Evolutionary conservation across 2,797 vertebrate species (phyloP).

Genomic region (Sciurus carolinensis): DNA sequence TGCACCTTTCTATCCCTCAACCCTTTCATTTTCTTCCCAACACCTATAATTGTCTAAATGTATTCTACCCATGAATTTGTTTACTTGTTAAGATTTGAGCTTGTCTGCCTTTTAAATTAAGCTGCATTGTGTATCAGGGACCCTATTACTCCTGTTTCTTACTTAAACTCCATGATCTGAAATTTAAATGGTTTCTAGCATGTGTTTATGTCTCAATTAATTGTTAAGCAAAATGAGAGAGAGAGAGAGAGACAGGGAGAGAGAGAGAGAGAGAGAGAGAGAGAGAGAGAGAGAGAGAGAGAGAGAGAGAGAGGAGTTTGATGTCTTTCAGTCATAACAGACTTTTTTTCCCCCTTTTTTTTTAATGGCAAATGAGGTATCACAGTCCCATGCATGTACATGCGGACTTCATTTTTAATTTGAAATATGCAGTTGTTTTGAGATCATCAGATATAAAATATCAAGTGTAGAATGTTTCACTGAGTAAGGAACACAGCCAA

Average conservation of each 20-base stretch:
- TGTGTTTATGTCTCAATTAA: background rate
- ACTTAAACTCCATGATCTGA: background rate
- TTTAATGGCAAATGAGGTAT: background rate
- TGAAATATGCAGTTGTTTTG: background rate
- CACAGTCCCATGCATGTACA: background rate
- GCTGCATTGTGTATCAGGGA: background rate
- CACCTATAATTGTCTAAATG: background rate
- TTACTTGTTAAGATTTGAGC: background rate
- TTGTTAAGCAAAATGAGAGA: background rate
- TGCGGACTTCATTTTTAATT: background rate
- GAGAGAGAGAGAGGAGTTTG: background rate
- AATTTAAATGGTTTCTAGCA: background rate
- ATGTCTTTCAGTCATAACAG: background rate
- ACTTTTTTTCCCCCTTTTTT: background rate
- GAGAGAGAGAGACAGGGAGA: background rate
- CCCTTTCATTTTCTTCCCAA: background rate
- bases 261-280: background rate
- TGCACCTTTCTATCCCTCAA: background rate
- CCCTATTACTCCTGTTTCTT: background rate
- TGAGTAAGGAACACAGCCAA: background rate
- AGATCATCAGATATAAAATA: constrained; percentile 1
- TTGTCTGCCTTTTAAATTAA: background rate
- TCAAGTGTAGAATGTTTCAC: background rate
- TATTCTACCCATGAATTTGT: background rate
- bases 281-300: background rate